A percentile compares a stretch with the other conserved stretches of the same genome.
Evolutionary conservation across 2,797 vertebrate genomes (phyloP).

Genomic region (Spondyliosoma cantharus): DNA sequence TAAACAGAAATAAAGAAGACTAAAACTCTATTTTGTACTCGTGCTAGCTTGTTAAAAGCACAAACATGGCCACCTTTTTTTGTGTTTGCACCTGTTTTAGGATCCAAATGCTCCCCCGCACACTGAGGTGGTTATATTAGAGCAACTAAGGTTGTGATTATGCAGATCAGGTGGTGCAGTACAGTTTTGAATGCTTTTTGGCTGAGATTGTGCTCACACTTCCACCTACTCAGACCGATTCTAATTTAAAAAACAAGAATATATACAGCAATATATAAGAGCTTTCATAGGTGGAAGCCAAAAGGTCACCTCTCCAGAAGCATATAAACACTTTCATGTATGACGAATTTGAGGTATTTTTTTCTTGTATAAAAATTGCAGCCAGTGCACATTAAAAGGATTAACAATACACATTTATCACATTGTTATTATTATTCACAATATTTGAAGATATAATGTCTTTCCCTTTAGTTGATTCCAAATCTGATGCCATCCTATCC

Average conservation of each 20-base stretch:
- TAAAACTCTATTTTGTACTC: slow-evolving; percentile 20
- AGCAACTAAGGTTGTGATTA: slow-evolving; percentile 26
- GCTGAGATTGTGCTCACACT: slow-evolving; percentile 6
- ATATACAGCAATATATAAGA: background rate
- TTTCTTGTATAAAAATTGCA: background rate
- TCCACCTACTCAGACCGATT: slow-evolving; percentile 9
- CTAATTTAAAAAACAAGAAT: slow-evolving; percentile 10
- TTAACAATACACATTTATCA: background rate
- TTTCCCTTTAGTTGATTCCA: slow-evolving; percentile 5
- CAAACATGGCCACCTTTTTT: background rate
- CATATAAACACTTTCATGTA: background rate
- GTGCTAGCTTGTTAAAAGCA: background rate
- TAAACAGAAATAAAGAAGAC: slow-evolving; percentile 33
- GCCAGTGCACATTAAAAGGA: background rate
- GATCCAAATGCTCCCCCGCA: background rate
- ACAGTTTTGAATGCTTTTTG: slow-evolving; percentile 33
- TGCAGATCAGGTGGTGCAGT: slow-evolving; percentile 41
- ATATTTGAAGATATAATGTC: background rate
- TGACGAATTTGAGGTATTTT: background rate
- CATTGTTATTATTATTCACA: background rate
- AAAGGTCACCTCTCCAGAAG: slow-evolving; percentile 10
- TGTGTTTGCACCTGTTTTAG: background rate
- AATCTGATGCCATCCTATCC: background rate
- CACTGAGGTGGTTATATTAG: slow-evolving; percentile 8
- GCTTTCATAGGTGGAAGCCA: background rate